Percentiles rank a stretch among this genome's conserved stretches.
Conservation (phyloP, 2,113 vertebrate species). For the Cheilinus undulatus region DNA sequence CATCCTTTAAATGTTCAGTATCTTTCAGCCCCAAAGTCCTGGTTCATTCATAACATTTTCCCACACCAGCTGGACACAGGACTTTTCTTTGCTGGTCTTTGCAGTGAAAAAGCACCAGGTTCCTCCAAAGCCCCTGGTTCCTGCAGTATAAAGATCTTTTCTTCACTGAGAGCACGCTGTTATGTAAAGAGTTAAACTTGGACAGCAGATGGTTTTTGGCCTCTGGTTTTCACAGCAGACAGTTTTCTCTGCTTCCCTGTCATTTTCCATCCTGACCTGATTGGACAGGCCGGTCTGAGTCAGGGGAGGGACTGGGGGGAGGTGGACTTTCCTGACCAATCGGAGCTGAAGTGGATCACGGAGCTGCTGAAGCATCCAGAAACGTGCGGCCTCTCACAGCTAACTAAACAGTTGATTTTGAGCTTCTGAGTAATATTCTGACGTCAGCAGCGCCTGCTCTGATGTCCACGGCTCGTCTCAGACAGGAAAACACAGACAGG, state of each 20-base stretch:
- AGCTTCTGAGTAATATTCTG: constrained; percentile 24
- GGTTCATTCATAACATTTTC: neutral
- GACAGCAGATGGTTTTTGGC: neutral
- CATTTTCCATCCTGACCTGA: constrained; percentile 15
- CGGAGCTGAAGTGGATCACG: neutral
- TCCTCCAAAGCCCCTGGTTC: neutral
- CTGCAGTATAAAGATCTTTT: neutral
- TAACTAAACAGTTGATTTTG: neutral
- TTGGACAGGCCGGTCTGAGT: neutral
- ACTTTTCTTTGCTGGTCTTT: neutral
- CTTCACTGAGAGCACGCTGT: neutral
- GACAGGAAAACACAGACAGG: neutral
- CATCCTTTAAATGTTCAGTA: neutral
- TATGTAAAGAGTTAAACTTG: constrained; percentile 9
- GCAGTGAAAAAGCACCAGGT: neutral
- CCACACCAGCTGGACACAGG: too few relatives aligned
- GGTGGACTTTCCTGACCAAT: neutral
- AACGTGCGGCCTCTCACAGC: neutral
- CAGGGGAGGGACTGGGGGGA: neutral
- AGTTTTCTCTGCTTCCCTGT: neutral
- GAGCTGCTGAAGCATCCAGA: neutral
- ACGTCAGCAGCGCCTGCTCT: constrained; percentile 1
- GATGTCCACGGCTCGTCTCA: neutral
- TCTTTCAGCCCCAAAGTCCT: neutral
- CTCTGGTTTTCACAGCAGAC: neutral